Evolutionary conservation across 2,113 vertebrate species (phyloP).

Genomic region (Apus apus): DNA sequence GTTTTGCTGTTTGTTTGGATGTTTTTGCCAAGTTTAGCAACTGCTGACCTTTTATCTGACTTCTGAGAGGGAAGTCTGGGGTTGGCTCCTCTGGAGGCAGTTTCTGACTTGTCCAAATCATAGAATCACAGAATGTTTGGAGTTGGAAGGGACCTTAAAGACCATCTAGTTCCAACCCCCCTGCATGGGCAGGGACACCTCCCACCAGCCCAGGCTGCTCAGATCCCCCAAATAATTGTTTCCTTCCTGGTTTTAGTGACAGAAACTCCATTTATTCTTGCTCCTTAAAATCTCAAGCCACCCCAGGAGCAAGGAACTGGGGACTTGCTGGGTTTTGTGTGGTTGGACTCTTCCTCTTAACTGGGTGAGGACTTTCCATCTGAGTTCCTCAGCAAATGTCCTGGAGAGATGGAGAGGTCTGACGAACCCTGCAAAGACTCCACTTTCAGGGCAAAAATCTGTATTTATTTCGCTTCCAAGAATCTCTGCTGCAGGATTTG

Average conservation of each 20-base stretch:
- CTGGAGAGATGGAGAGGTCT: background rate
- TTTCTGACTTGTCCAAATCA: background rate
- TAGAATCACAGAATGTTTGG: too few species aligned
- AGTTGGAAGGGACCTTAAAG: too few species aligned
- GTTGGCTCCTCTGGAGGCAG: background rate
- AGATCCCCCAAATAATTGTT: background rate
- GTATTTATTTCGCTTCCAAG: background rate
- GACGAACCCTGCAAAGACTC: background rate
- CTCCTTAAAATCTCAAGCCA: background rate
- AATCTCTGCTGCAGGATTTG: background rate
- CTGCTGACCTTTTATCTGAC: background rate
- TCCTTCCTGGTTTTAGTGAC: background rate
- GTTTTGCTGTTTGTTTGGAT: background rate
- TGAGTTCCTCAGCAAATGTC: fast-evolving
- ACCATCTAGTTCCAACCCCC: too few species aligned
- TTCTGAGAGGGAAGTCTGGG: background rate
- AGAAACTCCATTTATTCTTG: background rate
- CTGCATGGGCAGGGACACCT: too few species aligned
- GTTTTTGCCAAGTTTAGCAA: background rate
- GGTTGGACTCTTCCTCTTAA: background rate
- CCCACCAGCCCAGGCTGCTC: too few species aligned
- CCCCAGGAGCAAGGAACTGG: fast-evolving
- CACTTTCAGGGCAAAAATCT: background rate
- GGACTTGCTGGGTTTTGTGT: fast-evolving
- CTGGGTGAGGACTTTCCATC: background rate